These are phyloP conservation scores for Lutraria lutraria DNA, from an alignment of 2,888 invertebrate species.

Conservation along the genomic window DNA sequence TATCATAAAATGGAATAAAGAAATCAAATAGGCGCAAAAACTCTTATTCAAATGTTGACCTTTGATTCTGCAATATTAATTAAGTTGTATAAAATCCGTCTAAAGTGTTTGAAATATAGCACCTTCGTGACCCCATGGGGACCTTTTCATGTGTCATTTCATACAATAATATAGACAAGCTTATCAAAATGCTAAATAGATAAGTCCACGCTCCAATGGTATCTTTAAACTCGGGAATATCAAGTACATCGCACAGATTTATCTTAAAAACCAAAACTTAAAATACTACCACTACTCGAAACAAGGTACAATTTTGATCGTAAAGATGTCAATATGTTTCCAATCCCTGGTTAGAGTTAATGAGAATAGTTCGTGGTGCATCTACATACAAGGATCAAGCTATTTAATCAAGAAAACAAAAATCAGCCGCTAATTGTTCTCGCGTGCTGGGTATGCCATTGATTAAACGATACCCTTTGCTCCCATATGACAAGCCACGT, in stretches of 20 bases:
- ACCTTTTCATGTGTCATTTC: conserved; percentile 17
- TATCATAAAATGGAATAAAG: neutral
- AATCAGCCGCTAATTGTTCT: neutral
- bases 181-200: conserved; percentile 14
- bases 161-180: conserved; percentile 2
- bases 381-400: neutral
- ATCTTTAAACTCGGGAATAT: neutral
- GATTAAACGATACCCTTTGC: neutral
- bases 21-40: neutral
- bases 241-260: neutral
- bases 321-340: neutral
- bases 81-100: neutral
- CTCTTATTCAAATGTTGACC: neutral
- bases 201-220: neutral
- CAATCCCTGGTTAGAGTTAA: neutral
- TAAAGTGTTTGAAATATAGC: conserved; percentile 9
- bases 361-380: neutral
- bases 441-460: neutral
- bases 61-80: conserved; percentile 1
- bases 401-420: neutral
- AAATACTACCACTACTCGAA: neutral
- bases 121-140: neutral
- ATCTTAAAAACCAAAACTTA: neutral
- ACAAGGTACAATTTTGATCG: neutral
- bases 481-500: neutral